Conservation (phyloP, 2,113 vertebrate genomes). For the Catharus minimus region DNA sequence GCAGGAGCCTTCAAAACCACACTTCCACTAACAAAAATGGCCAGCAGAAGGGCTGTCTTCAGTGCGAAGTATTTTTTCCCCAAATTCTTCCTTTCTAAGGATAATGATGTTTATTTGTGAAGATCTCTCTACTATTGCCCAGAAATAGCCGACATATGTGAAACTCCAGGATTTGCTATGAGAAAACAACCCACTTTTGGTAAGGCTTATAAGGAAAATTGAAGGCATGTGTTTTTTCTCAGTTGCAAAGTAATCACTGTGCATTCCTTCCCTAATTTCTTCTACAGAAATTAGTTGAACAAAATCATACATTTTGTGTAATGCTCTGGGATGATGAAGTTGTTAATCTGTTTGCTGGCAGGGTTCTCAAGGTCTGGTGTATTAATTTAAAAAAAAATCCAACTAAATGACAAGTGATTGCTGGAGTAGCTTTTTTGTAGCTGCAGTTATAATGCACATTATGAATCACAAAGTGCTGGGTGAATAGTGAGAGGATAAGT, state of each 20-base stretch:
- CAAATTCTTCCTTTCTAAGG: not conserved
- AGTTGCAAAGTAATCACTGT: not conserved
- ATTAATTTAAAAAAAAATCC: not conserved
- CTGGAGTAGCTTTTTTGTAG: fast-evolving
- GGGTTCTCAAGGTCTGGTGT: not conserved
- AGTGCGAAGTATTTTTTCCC: fast-evolving
- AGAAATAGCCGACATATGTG: constrained; percentile 19
- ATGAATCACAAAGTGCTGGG: not conserved
- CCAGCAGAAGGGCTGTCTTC: not conserved
- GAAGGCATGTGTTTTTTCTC: not conserved
- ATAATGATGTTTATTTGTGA: not conserved
- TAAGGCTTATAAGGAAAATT: not conserved
- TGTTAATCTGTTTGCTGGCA: not conserved
- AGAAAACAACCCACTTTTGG: constrained; percentile 17
- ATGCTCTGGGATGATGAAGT: not conserved
- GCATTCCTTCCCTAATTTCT: not conserved
- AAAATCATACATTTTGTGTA: not conserved
- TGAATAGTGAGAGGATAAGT: not conserved
- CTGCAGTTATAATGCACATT: not conserved
- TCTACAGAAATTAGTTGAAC: not conserved
- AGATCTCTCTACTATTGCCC: not conserved
- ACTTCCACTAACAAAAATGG: not conserved
- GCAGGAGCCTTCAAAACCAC: not conserved
- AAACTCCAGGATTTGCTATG: not conserved
- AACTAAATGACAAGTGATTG: not conserved